Conservation (phyloP, 2,888 invertebrate species). For the Caradrina kadenii region DNA sequence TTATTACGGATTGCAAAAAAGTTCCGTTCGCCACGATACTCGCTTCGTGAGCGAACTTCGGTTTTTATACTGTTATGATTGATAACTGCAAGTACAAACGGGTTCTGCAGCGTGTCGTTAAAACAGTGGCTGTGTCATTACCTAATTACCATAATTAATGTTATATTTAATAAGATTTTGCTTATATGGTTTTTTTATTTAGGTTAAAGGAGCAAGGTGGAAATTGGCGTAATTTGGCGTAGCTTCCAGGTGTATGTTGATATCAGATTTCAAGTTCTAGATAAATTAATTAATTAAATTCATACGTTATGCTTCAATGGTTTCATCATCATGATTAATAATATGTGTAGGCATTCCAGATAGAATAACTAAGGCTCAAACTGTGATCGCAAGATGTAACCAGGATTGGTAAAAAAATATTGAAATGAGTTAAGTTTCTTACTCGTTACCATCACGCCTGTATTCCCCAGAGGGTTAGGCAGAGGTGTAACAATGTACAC, state of each 20-base stretch:
- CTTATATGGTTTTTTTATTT: slow-evolving; percentile 55
- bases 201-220: slow-evolving; percentile 28
- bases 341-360: slow-evolving; percentile 1
- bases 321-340: slow-evolving; percentile 29
- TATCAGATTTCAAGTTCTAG: slow-evolving; percentile 20
- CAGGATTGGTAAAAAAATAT: background rate
- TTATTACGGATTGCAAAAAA: slow-evolving; percentile 52
- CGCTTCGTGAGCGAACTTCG: slow-evolving; percentile 44
- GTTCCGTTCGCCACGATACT: slow-evolving; percentile 19
- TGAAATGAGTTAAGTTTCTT: background rate
- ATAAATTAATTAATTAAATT: slow-evolving; percentile 13
- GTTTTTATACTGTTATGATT: slow-evolving; percentile 64
- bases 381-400: background rate
- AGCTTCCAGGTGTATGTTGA: slow-evolving; percentile 1
- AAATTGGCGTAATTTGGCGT: slow-evolving; percentile 5
- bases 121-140: slow-evolving; percentile 51
- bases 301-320: slow-evolving; percentile 9
- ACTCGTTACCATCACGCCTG: too few relatives aligned
- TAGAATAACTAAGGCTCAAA: slow-evolving; percentile 24
- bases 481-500: too few relatives aligned
- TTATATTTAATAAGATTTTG: slow-evolving; percentile 42
- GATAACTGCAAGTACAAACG: slow-evolving; percentile 62
- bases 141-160: slow-evolving; percentile 51
- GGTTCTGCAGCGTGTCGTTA: slow-evolving; percentile 50
- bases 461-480: too few relatives aligned